Conservation (phyloP, 2,113 vertebrate genomes). For the Microcebus jonahi region DNA sequence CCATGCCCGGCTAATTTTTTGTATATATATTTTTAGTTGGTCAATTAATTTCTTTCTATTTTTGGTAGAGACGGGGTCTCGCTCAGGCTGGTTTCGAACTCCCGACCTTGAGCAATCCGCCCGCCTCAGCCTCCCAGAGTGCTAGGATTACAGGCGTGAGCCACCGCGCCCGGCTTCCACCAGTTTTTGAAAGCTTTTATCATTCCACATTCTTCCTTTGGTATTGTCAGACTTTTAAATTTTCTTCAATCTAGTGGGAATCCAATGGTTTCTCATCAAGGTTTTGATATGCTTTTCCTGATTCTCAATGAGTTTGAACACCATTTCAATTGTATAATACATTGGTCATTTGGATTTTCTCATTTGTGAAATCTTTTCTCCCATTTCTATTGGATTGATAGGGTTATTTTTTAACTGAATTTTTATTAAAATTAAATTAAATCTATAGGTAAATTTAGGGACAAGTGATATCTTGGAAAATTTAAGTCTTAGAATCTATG, state of each 20-base stretch:
- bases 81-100: too few species aligned
- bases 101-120: too few species aligned
- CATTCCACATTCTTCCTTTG: neutral
- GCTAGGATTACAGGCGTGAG: too few species aligned
- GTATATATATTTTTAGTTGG: too few species aligned
- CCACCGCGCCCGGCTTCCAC: too few species aligned
- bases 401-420: neutral
- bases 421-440: neutral
- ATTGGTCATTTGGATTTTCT: neutral
- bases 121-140: too few species aligned
- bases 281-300: neutral
- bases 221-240: neutral
- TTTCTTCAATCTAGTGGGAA: neutral
- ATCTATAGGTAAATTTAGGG: neutral
- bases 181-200: neutral
- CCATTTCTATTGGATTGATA: neutral
- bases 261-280: neutral
- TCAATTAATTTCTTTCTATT: too few species aligned
- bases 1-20: too few species aligned
- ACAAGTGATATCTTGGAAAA: slow-evolving; percentile 24
- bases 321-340: neutral
- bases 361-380: neutral
- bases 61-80: too few species aligned
- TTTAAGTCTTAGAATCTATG: neutral
- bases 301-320: neutral